Conservation (phyloP, 1,140 invertebrate genomes). For the Rhopalosiphum maidis region DNA sequence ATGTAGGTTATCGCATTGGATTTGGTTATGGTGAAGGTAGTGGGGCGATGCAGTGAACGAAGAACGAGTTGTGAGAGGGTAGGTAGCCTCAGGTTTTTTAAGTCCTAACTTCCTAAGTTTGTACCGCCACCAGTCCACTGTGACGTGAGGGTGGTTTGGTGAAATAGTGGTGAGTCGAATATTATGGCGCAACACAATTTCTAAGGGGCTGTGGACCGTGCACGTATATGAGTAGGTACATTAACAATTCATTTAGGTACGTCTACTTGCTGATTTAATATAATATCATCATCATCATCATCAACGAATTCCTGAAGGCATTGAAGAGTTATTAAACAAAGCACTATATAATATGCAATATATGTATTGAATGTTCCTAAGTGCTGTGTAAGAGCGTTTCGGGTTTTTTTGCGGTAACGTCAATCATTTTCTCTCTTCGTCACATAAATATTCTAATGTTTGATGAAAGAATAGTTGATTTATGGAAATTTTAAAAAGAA, state of each 20-base stretch:
- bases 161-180: neutral
- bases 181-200: neutral
- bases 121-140: neutral
- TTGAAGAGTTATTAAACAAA: slow-evolving; percentile 23
- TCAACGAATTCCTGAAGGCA: neutral
- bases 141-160: neutral
- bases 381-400: neutral
- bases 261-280: neutral
- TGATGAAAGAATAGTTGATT: neutral
- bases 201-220: neutral
- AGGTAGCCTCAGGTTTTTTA: neutral
- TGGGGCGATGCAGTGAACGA: neutral
- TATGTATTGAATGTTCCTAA: neutral
- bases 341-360: neutral
- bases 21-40: no score
- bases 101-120: neutral
- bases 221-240: neutral
- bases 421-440: neutral
- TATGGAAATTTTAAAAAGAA: neutral
- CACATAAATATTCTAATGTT: neutral
- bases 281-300: neutral
- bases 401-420: neutral
- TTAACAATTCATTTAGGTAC: slow-evolving; percentile 24
- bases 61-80: neutral
- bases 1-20: no score